Evolutionary conservation across 1,140 invertebrate genomes (phyloP), one percentile per base, ranked within the genome.

Genomic region (Plectus sambesii): DNA sequence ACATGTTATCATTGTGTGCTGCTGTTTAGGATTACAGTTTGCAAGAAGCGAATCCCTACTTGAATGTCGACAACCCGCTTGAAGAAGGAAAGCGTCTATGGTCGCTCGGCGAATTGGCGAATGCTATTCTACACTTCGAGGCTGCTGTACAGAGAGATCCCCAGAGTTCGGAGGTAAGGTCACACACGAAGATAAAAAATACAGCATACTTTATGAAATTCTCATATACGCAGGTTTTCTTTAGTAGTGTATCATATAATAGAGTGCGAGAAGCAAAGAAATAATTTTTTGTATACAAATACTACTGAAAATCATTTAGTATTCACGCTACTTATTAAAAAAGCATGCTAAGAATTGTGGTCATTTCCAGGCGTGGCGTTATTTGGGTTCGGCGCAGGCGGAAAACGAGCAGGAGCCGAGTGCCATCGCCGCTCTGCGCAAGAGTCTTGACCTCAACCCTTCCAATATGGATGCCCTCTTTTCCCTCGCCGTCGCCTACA

Each of bases 51-150:
- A n/a, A n/a, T n/a, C n/a, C n/a, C n/a, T n/a, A n/a, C n/a, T n/a
- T n/a, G n/a, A n/a, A n/a, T n/a, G n/a, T n/a, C n/a, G n/a, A n/a
- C n/a, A n/a, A n/a, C n/a, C 81, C 87, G 12, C 78, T 93, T 48
- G 80, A 83, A 68, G 81, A 86, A 61, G 92, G 89, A 0, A 80
- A 87, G 62, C 76, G 80, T 59, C 81, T 81, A 63, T 70, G 94
- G 43, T 77, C 79, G 62, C 77, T 78, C 53, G 89, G 88, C 22
- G 89, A 97, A 73, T 78, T 97, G 47, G 84, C 89, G 15, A 85
- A 86, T 58, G 92, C 93, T 22, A 89, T 96, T 1, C 72, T 98
- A 2, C 84, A 89, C 62, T 97, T 97, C 74, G 93, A 99, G 76
- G 85, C 87, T 46, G 89, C 89, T 33, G 85, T 82, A 5, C 82